These are phyloP conservation scores for Cephus cinctus DNA, from an alignment of 1,140 invertebrate genomes.

Conservation along the genomic window DNA sequence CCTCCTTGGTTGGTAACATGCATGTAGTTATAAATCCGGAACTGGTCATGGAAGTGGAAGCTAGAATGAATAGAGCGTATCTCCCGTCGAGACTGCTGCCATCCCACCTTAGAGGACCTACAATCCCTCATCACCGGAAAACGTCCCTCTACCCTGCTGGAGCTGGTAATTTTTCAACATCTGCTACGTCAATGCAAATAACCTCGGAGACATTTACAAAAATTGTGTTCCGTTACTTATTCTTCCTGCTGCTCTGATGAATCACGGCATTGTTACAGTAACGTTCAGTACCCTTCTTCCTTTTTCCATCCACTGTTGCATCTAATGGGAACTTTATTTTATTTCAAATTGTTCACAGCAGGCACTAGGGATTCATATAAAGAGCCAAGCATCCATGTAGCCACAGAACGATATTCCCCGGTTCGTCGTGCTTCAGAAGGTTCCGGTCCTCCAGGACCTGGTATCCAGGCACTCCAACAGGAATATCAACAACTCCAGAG, in stretches of 20 bases:
- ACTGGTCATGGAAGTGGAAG: conserved; percentile 83
- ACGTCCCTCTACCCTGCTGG: conserved; percentile 49
- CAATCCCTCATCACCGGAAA: conserved; percentile 52
- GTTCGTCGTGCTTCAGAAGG: conserved; percentile 87
- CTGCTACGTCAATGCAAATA: not conserved
- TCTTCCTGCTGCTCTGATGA: no score
- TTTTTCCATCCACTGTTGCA: no score
- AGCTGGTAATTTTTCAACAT: conserved; percentile 46
- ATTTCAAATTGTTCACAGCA: conserved; percentile 18
- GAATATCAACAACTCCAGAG: conserved; percentile 72
- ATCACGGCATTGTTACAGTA: no score
- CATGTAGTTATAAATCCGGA: conserved; percentile 81
- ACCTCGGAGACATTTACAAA: not conserved
- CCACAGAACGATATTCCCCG: conserved; percentile 83
- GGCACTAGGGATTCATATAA: conserved; percentile 52
- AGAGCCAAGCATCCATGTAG: conserved; percentile 49
- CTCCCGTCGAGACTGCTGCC: conserved; percentile 66
- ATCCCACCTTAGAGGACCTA: conserved; percentile 45
- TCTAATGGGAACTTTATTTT: no score
- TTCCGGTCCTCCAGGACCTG: conserved; percentile 59
- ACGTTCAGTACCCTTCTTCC: no score
- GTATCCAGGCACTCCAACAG: conserved; percentile 64
- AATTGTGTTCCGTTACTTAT: not conserved
- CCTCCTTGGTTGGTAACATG: conserved; percentile 51
- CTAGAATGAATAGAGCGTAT: conserved; percentile 82